phyloP scores from a whole-genome alignment of 2,113 vertebrate species.

The Ariopsis seemanni region DNA sequence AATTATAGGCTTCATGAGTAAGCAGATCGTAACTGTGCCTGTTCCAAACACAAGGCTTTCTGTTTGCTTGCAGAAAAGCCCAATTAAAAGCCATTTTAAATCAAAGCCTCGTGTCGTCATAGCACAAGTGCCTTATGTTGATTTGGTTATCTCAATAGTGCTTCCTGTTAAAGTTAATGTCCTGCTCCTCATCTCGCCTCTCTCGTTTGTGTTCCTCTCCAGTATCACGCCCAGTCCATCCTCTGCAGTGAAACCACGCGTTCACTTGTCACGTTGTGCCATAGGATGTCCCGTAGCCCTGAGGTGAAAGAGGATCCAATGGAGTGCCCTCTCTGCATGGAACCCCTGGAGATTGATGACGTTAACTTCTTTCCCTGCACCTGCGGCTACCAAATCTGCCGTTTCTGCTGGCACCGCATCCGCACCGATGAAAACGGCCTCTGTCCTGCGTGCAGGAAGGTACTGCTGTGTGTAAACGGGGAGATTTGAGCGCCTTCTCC shows the following conservation, averaged over 20 bases:
- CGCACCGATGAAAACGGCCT: slow-evolving; percentile 93
- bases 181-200: neutral
- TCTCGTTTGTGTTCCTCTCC: neutral
- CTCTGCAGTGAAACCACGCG: slow-evolving; percentile 28
- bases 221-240: neutral
- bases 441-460: slow-evolving; percentile 94
- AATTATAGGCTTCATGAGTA: neutral
- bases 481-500: too few species aligned
- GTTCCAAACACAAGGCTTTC: neutral
- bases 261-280: slow-evolving; percentile 11
- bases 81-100: neutral
- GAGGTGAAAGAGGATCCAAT: slow-evolving; percentile 87
- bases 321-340: slow-evolving; percentile 95
- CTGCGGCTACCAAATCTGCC: slow-evolving; percentile 92
- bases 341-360: slow-evolving; percentile 89
- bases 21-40: neutral
- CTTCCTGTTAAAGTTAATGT: neutral
- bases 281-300: slow-evolving; percentile 86
- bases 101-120: neutral
- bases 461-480: slow-evolving; percentile 51
- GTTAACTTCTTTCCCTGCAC: slow-evolving; percentile 95
- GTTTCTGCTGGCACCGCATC: slow-evolving; percentile 93
- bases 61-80: neutral
- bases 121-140: neutral
- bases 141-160: neutral